Base-by-base conservation (phyloP, 2,888 invertebrate genomes). In the Drosophila suboccidentalis region DNA sequence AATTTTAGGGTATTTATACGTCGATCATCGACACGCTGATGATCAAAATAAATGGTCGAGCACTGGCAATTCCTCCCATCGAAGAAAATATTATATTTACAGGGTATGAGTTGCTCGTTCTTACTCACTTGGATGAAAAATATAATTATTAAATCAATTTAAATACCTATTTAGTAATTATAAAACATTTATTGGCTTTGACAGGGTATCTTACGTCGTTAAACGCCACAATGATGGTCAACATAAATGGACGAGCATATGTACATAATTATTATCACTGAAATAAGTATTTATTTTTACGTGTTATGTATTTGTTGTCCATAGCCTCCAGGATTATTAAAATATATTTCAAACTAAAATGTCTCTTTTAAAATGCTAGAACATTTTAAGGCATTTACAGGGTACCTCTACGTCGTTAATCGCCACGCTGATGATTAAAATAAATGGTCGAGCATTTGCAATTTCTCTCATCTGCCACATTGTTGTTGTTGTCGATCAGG, bases 401-500 rank as follows among this genome's bases (percentile, higher is more conserved):
- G 13, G 34, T 34, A 50, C 19, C 13, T 8, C 4, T 13, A 5
- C 2, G 49, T 50, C 49, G 26, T 15, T 4, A 1, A 8, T n/a
- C 8, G 6, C 22, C 44, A 6, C 3, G n/a, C 13, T 26, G 44
- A 3, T 26, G 3, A n/a, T 1, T n/a, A 46, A 26, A 46, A 44
- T 44, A 44, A 22, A 22, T 44, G 22, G 8, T 15, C n/a, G n/a
- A 49, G 17, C 29, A 55, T 55, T 55, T 75, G 58, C 62, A 34
- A 60, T 57, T 66, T 38, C 65, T 63, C 46, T 51, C 22, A 26
- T 13, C n/a, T 38, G 13, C n/a, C 17, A 34, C 57, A 15, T 19
- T 43, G 32, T 49, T 53, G 57, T 55, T 55, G 38, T 51, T 66
- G 43, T 65, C 70, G 60, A 78, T 76, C 79, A 78, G 55, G 50